Evolutionary conservation across 2,113 vertebrate species (phyloP).

Genomic region (Trogon surrucura): DNA sequence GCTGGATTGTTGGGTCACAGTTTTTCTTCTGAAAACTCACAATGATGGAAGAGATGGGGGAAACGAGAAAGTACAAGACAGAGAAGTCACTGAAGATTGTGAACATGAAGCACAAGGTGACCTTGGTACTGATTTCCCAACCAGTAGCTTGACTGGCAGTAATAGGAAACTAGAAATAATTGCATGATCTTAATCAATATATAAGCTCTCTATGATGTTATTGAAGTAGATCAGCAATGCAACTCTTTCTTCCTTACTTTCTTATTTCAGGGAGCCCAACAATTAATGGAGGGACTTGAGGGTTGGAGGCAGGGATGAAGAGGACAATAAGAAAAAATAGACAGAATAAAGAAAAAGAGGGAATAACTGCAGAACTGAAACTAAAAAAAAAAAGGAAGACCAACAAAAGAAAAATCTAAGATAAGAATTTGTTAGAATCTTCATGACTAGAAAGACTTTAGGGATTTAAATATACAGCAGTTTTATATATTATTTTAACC

Average conservation of each 20-base stretch:
- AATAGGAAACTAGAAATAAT: neutral
- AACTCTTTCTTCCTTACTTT: neutral
- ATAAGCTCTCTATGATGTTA: neutral
- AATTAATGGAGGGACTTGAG: neutral
- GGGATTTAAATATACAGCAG: neutral
- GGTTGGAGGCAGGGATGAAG: neutral
- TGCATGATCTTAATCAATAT: neutral
- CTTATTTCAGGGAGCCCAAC: neutral
- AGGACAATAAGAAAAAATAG: neutral
- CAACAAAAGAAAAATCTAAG: neutral
- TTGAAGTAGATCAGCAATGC: neutral
- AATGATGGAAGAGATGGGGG: neutral
- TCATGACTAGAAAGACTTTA: neutral
- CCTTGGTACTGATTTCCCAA: neutral
- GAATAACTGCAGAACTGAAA: neutral
- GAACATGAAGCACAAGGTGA: rapidly evolving
- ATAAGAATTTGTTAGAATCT: neutral
- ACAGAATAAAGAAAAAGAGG: neutral
- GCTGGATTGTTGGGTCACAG: neutral
- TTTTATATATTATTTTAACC: slow-evolving; percentile 11
- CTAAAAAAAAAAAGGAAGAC: neutral
- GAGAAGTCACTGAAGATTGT: neutral
- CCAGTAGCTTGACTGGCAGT: neutral
- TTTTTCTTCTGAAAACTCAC: neutral
- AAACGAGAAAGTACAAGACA: neutral